Percentiles rank a stretch among this genome's conserved stretches.
These are phyloP conservation scores for Halictus rubicundus DNA, from an alignment of 1,140 invertebrate species.

Conservation along the genomic window DNA sequence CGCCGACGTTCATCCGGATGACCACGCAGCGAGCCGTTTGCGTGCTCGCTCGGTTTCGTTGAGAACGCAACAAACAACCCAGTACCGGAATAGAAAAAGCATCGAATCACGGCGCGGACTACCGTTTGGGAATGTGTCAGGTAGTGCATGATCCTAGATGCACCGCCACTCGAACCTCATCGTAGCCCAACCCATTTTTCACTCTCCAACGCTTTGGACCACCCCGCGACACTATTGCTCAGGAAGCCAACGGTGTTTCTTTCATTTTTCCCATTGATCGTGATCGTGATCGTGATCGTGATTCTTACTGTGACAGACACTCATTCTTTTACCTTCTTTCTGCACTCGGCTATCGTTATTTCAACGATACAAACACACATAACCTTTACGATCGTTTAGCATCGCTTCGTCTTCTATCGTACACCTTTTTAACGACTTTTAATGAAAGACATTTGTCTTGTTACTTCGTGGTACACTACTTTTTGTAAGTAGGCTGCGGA, in stretches of 20 bases:
- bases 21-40: slow-evolving; percentile 4
- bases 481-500: neutral
- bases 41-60: neutral
- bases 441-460: too few relatives aligned
- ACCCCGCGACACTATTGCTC: slow-evolving; percentile 7
- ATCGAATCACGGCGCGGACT: slow-evolving; percentile 22
- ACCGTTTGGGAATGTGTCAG: slow-evolving; percentile 25
- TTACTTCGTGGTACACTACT: neutral
- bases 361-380: slow-evolving; percentile 30
- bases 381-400: slow-evolving; percentile 10
- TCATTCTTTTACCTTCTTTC: neutral
- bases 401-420: neutral
- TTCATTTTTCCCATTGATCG: slow-evolving; percentile 8
- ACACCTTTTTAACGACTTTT: neutral
- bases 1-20: slow-evolving; percentile 19
- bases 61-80: neutral
- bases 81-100: neutral
- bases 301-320: neutral
- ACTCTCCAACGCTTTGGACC: neutral
- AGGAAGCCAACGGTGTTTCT: neutral
- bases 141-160: slow-evolving; percentile 29
- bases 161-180: slow-evolving; percentile 9
- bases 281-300: neutral
- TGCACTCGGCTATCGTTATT: neutral
- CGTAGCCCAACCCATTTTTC: slow-evolving; percentile 43